Base-by-base conservation (phyloP, 2,888 invertebrate species). In the Ichneumoninae sp. region DNA sequence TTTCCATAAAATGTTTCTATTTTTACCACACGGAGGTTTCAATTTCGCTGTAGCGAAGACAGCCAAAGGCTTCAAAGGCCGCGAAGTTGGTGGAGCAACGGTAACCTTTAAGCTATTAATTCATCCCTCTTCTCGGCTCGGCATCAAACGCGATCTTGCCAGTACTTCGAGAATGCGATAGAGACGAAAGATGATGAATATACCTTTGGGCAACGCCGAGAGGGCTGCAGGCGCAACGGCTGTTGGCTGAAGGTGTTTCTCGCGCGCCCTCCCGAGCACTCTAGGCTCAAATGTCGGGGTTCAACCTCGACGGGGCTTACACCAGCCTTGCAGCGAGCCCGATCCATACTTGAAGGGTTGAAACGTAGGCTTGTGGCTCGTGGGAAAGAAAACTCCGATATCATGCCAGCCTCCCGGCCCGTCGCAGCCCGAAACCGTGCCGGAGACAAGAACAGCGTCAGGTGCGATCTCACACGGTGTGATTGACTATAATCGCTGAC, bases 281-380 rank as follows among this genome's bases (percentile, higher is more conserved):
- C 40, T 68, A 75, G 78, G 69, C 79, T 79, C 82, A 84, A 84
- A 84, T 84, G 84, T 84, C 84, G 84, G 81, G 79, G 82, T 82
- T 84, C 79, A 84, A 82, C 71, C 79, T 40, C 40, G 26, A 54
- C 40, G n/a, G 54, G 40, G 54, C 40, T 68, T 52, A 26, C 33
- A 54, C 54, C 66, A 44, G 13, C 66, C 52, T 78, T 81, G 36
- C 19, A 40, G 44, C 19, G 22, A 47, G 65, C 22, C 33, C 50
- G 74, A 75, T 75, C 74, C 74, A 75, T 75, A 75, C 50, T 33
- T 33, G 74, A 50, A 50, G 50, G 47, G 33, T 33, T 50, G 74
- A 16, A 75, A 75, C 62, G 65, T 62, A 62, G 33, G 33, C 62
- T 33, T 1, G 6, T 13, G 33, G 16, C 62, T 33, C 62, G 33